Conservation (phyloP, 2,888 invertebrate genomes). For the Xanthia icteritia region DNA sequence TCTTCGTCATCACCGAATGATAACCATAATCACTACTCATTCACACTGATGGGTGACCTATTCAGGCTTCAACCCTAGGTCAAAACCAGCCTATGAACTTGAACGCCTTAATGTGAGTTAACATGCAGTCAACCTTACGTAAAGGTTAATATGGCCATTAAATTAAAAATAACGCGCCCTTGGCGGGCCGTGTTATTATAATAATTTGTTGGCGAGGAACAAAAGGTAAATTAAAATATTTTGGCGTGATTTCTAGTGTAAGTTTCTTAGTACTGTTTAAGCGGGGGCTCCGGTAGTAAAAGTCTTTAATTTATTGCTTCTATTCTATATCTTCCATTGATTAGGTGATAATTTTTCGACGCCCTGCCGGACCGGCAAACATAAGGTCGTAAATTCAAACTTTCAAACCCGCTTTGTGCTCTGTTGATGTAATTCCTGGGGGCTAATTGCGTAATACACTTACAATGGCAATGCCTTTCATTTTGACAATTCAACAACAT, state of each 20-base stretch:
- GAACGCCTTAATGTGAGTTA: conserved; percentile 39
- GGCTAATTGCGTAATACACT: no score
- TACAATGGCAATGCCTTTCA: no score
- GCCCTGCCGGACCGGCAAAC: no score
- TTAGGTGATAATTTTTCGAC: no score
- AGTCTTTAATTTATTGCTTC: not conserved
- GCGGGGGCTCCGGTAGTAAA: not conserved
- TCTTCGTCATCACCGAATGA: not conserved
- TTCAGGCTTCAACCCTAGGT: conserved; percentile 14
- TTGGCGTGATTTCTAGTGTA: conserved; percentile 15
- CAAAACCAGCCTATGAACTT: conserved; percentile 41
- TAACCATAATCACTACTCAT: not conserved
- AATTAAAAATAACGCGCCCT: conserved; percentile 55
- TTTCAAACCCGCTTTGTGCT: no score
- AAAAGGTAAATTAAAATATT: conserved; percentile 26
- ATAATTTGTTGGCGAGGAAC: conserved; percentile 43
- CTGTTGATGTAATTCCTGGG: no score
- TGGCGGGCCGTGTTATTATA: conserved; percentile 27
- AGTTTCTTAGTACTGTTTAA: not conserved
- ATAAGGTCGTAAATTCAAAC: no score
- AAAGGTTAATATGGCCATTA: conserved; percentile 52
- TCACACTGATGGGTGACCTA: not conserved
- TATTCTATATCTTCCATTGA: not conserved
- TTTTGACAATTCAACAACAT: no score
- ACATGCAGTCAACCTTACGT: conserved; percentile 44